These are phyloP conservation scores for Pyralis farinalis DNA, from an alignment of 2,888 invertebrate genomes.

Conservation along the genomic window DNA sequence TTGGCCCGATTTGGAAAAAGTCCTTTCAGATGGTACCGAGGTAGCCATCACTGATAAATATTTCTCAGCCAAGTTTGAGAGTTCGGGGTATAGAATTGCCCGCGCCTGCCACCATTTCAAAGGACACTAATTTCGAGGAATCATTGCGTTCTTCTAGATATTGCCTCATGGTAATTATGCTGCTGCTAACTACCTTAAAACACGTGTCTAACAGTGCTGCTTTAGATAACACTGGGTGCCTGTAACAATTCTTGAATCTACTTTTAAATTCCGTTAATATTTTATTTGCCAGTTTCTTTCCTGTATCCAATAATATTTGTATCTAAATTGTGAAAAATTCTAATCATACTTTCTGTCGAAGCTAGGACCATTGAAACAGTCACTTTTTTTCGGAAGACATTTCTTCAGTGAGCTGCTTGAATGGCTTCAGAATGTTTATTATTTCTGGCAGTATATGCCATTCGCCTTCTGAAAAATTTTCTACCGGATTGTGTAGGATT, in stretches of 20 bases:
- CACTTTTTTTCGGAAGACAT: slow-evolving; percentile 23
- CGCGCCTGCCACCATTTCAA: slow-evolving; percentile 25
- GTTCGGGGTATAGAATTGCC: slow-evolving; percentile 22
- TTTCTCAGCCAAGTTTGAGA: slow-evolving; percentile 19
- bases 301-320: slow-evolving; percentile 15
- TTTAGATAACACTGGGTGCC: slow-evolving; percentile 20
- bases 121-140: slow-evolving; percentile 24
- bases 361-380: slow-evolving; percentile 22
- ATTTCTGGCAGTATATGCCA: slow-evolving; percentile 26
- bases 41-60: slow-evolving; percentile 18
- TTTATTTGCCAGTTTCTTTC: slow-evolving; percentile 12
- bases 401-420: slow-evolving; percentile 25
- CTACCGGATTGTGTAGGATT: slow-evolving; percentile 24
- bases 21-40: slow-evolving; percentile 19
- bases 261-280: slow-evolving; percentile 24
- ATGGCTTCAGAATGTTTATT: slow-evolving; percentile 24
- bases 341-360: slow-evolving; percentile 18
- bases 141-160: slow-evolving; percentile 22
- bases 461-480: slow-evolving; percentile 22
- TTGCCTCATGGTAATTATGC: slow-evolving; percentile 24
- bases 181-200: slow-evolving; percentile 25
- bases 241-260: slow-evolving; percentile 26
- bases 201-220: slow-evolving; percentile 18
- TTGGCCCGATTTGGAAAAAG: slow-evolving; percentile 27
- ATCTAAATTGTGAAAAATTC: slow-evolving; percentile 16